phyloP scores from a whole-genome alignment of 2,797 vertebrate species.

The Ctenopoma kingsleyae region DNA sequence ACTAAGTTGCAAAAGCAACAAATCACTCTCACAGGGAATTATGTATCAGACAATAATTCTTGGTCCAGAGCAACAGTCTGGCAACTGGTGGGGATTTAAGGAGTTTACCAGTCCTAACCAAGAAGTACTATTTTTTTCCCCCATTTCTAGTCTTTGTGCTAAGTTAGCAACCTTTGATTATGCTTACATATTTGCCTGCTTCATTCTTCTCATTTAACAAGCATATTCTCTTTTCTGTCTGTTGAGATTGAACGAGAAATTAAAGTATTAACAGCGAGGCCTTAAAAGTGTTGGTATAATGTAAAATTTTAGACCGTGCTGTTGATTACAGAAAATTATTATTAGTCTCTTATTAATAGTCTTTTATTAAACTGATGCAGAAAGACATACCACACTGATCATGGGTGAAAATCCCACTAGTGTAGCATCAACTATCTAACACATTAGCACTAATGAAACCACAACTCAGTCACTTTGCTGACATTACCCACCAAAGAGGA shows the following conservation, averaged over 20 bases:
- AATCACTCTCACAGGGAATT: not conserved
- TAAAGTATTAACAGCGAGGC: not conserved
- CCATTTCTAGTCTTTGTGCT: not conserved
- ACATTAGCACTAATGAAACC: not conserved
- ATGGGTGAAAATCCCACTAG: not conserved
- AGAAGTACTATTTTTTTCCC: not conserved
- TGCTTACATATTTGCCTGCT: no score
- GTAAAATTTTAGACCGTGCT: conserved; percentile 1
- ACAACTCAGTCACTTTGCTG: not conserved
- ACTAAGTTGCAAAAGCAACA: not conserved
- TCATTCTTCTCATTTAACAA: not conserved
- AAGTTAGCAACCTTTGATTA: not conserved
- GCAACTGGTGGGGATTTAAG: no score
- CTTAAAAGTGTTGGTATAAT: not conserved
- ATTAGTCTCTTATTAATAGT: not conserved
- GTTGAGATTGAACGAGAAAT: no score
- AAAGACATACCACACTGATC: not conserved
- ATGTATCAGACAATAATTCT: not conserved
- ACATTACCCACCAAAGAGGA: not conserved
- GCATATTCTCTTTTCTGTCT: no score
- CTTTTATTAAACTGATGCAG: not conserved
- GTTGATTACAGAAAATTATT: not conserved
- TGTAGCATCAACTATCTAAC: not conserved
- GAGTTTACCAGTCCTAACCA: not conserved
- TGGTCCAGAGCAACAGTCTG: no score